Percentiles rank a stretch among this genome's conserved stretches.
phyloP scores from a whole-genome alignment of 2,797 vertebrate genomes.

The Scomberomorus guttatus region DNA sequence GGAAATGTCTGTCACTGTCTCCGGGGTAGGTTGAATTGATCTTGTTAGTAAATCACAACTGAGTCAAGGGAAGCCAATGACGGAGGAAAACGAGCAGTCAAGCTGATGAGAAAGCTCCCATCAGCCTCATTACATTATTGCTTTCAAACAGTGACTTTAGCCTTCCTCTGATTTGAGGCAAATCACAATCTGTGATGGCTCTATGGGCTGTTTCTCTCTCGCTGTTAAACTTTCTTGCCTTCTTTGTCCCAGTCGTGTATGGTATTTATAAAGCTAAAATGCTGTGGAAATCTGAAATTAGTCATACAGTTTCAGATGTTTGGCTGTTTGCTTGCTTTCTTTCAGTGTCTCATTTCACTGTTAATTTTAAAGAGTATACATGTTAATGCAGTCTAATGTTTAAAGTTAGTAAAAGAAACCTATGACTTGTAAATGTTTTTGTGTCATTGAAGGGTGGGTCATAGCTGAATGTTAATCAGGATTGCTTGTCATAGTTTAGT shows the following conservation, averaged over 20 bases:
- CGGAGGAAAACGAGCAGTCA: constrained; percentile 20
- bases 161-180: constrained; percentile 40
- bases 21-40: constrained; percentile 53
- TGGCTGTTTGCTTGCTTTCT: neutral
- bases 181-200: constrained; percentile 39
- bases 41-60: constrained; percentile 54
- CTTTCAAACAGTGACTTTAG: constrained; percentile 50
- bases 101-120: constrained; percentile 40
- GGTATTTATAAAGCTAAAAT: neutral
- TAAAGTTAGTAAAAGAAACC: neutral
- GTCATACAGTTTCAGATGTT: neutral
- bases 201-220: neutral
- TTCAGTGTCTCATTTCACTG: neutral
- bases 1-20: constrained; percentile 43
- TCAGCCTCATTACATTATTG: constrained; percentile 61
- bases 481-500: constrained; percentile 30
- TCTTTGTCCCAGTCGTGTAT: neutral
- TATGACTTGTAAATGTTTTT: constrained; percentile 2
- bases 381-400: neutral
- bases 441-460: constrained; percentile 11
- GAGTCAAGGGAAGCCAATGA: constrained; percentile 43
- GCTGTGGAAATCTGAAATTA: neutral
- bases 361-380: neutral
- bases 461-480: constrained; percentile 45
- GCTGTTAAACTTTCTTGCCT: neutral